These are phyloP conservation scores for Euura lappo DNA, from an alignment of 1,140 invertebrate species.

Conservation along the genomic window DNA sequence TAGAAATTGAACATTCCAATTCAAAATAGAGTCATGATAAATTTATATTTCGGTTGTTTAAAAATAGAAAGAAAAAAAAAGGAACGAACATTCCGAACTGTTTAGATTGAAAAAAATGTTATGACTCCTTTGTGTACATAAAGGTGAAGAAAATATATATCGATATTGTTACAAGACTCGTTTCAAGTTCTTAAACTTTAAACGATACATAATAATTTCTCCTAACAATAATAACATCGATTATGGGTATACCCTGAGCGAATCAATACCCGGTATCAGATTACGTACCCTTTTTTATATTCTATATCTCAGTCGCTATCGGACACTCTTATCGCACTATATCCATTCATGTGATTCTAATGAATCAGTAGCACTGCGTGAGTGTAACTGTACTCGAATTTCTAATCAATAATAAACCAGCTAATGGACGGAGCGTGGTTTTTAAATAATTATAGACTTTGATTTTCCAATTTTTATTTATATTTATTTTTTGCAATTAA, in stretches of 20 bases:
- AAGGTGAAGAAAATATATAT: background rate
- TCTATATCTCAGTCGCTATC: background rate
- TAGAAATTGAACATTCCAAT: constrained; percentile 45
- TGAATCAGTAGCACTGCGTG: background rate
- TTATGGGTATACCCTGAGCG: too few species aligned
- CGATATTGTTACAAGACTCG: too few species aligned
- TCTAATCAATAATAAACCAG: too few species aligned
- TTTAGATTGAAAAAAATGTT: background rate
- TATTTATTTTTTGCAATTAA: background rate
- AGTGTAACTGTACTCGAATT: too few species aligned
- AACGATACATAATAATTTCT: too few species aligned
- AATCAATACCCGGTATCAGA: background rate
- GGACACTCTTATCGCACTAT: background rate
- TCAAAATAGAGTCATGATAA: too few species aligned
- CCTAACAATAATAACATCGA: too few species aligned
- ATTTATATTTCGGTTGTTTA: too few species aligned
- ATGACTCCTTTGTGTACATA: background rate
- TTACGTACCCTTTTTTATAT: background rate
- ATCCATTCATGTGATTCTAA: background rate
- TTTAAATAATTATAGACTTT: background rate
- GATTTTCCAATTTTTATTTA: background rate
- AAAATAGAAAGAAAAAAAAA: too few species aligned
- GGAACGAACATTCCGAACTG: background rate
- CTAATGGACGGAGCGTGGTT: background rate
- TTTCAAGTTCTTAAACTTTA: too few species aligned